Evolutionary conservation across 2,797 vertebrate genomes (phyloP).

Genomic region (Valencia hispanica): DNA sequence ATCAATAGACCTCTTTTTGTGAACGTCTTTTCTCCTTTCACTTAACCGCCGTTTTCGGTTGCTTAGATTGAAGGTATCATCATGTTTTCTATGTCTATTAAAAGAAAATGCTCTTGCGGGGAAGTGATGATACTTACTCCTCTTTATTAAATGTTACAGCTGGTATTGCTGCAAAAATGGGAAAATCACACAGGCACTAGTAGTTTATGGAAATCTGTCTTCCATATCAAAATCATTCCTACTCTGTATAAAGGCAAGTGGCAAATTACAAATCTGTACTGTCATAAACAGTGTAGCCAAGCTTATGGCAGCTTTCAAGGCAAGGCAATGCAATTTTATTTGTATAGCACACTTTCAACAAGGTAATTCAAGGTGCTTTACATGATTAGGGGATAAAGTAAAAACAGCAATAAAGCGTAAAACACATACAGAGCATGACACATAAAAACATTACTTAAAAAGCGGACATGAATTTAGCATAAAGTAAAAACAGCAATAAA

Average conservation of each 20-base stretch:
- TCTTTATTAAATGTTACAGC: neutral
- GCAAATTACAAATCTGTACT: neutral
- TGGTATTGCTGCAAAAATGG: neutral
- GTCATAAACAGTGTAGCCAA: neutral
- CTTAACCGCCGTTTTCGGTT: neutral
- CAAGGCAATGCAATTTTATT: no score
- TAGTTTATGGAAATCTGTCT: neutral
- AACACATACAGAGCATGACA: no score
- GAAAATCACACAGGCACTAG: neutral
- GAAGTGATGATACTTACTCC: neutral
- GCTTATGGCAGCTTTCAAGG: neutral
- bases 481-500: no score
- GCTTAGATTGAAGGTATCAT: neutral
- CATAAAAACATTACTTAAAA: no score
- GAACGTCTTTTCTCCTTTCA: neutral
- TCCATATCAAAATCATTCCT: neutral
- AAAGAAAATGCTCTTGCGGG: neutral
- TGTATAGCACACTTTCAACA: no score
- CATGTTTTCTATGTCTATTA: neutral
- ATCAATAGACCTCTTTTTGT: neutral
- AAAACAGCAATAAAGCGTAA: no score
- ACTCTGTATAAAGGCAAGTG: neutral
- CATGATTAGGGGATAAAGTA: no score
- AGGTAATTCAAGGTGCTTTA: no score
- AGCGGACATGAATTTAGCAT: no score